Evolutionary conservation across 2,888 invertebrate genomes (phyloP), one percentile per base, ranked within the genome.

Genomic region (Tachina lurida): DNA sequence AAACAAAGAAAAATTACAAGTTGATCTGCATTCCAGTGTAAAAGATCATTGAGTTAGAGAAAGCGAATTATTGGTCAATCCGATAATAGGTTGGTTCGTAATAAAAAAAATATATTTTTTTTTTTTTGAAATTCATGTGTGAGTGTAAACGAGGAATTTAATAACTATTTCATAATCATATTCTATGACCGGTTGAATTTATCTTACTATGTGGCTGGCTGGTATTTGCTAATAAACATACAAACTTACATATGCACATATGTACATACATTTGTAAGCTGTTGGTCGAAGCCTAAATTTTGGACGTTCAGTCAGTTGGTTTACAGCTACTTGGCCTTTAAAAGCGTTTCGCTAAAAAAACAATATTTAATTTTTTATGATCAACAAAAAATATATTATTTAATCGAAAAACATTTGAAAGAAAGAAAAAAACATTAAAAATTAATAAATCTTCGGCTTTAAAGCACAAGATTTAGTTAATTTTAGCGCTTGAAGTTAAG

Each of bases 111-210:
- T 31, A 31, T 31, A 22, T 31, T 4, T 31, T 4, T 31, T 4
- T 31, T 4, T 31, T 31, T 49, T 10, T 49, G 39, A 67, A 13
- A 12, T 56, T 43, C n/a, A 10, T 58, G 54, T 73, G 63, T 56
- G 17, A 41, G 71, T 74, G 56, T 65, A 65, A 54, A 58, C 45
- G 54, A 56, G 67, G 86, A 83, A 77, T 83, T 86, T 79, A 49
- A 60, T 54, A 62, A 62, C 70, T 31, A 80, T 86, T 86, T 86
- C 86, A 86, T 86, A 86, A 86, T 83, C 76, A 73, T 79, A 85
- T 80, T 76, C 79, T 78, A 60, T 67, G 71, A 86, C 82, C 82
- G 75, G 82, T 82, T 82, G 54, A 49, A 52, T 58, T 31, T 10
- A 56, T 12, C 41, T 43, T 9, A 31, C 7, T 31, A 7, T 31